phyloP scores from a whole-genome alignment of 2,113 vertebrate species.

The Dicaeum eximium region DNA sequence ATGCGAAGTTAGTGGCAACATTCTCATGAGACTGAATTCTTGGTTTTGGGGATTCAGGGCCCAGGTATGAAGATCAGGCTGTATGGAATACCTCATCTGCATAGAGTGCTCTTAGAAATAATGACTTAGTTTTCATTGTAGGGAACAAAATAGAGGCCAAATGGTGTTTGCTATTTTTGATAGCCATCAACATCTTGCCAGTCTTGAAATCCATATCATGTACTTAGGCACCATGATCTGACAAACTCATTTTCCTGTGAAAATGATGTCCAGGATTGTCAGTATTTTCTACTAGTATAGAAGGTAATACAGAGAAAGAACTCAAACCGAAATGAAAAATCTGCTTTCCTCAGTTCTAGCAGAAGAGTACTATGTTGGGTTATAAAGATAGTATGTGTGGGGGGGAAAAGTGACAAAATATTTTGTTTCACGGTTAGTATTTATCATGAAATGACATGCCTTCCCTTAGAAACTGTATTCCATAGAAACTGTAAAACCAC shows the following conservation, averaged over 20 bases:
- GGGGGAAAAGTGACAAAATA: slow-evolving; percentile 14
- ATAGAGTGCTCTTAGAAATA: background rate
- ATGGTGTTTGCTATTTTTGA: background rate
- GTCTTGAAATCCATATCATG: background rate
- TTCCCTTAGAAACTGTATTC: slow-evolving; percentile 23
- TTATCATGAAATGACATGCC: slow-evolving; percentile 16
- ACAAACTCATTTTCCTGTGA: background rate
- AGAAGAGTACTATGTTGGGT: background rate
- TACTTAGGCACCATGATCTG: background rate
- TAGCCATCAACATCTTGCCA: background rate
- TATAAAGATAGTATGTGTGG: background rate
- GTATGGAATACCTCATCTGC: background rate
- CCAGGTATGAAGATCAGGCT: background rate
- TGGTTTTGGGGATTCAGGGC: background rate
- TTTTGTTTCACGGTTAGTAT: slow-evolving; percentile 27
- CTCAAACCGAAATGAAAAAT: background rate
- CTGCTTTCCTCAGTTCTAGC: background rate
- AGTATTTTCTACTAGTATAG: background rate
- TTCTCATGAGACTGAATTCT: background rate
- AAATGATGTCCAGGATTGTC: background rate
- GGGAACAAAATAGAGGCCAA: background rate
- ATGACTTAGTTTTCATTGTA: background rate
- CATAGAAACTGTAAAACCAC: slow-evolving; percentile 15
- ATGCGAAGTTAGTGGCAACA: background rate
- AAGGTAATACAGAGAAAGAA: background rate